Conservation (phyloP, 1,140 invertebrate genomes). For the Drosophila tsacasi region DNA sequence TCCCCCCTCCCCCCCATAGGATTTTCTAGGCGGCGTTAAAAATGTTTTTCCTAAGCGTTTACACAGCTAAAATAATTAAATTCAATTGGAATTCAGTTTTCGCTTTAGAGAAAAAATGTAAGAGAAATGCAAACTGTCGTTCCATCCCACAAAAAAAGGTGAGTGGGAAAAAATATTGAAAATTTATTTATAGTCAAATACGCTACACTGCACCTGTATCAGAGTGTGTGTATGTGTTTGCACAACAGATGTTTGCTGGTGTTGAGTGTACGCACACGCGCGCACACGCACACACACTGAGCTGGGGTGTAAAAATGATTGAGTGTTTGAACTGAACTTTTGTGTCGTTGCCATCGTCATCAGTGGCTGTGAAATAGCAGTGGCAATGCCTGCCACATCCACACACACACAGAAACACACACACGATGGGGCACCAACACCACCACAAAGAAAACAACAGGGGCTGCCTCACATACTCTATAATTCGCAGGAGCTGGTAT, state of each 20-base stretch:
- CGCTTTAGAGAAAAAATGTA: slow-evolving; percentile 18
- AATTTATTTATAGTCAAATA: slow-evolving; percentile 79
- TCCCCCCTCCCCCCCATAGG: background rate
- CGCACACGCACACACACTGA: background rate
- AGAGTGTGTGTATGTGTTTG: slow-evolving; percentile 14
- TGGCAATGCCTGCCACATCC: slow-evolving; percentile 12
- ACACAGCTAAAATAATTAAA: slow-evolving; percentile 37
- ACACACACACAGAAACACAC: background rate
- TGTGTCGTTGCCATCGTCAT: slow-evolving; percentile 39
- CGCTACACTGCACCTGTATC: slow-evolving; percentile 68
- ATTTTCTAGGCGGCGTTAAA: slow-evolving; percentile 7
- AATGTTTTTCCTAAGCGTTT: slow-evolving; percentile 22
- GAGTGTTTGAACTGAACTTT: slow-evolving; percentile 78
- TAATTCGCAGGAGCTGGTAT: background rate
- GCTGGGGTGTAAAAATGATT: slow-evolving; percentile 77
- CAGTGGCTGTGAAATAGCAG: slow-evolving; percentile 18
- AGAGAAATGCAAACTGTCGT: slow-evolving; percentile 31
- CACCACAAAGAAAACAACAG: background rate
- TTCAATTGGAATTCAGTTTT: slow-evolving; percentile 46
- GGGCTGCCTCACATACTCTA: slow-evolving; percentile 8
- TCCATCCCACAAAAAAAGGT: background rate
- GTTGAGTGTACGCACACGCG: slow-evolving; percentile 24
- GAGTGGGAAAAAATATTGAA: slow-evolving; percentile 64
- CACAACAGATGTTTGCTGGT: slow-evolving; percentile 49
- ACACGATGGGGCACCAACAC: slow-evolving; percentile 4